These are phyloP conservation scores for Spheniscus mendiculus DNA, from an alignment of 2,113 vertebrate species.

Conservation along the genomic window DNA sequence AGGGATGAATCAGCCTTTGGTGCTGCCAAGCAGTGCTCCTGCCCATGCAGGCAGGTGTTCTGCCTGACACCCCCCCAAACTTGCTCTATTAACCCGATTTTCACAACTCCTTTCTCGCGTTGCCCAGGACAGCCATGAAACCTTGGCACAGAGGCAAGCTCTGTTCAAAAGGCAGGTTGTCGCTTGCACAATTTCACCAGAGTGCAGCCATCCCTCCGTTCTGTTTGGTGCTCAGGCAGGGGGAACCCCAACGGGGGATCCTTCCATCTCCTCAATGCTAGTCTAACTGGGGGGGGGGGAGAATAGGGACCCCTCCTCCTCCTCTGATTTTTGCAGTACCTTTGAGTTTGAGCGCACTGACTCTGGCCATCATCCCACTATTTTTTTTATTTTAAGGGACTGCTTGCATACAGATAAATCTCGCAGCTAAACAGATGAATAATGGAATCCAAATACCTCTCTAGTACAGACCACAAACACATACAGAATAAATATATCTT, in stretches of 20 bases:
- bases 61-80: background rate
- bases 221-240: fast-evolving
- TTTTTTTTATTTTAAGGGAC: background rate
- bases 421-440: background rate
- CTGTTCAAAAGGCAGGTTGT: background rate
- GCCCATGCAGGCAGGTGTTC: background rate
- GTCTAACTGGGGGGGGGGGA: background rate
- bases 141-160: background rate
- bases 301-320: background rate
- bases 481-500: background rate
- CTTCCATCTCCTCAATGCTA: background rate
- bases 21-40: background rate
- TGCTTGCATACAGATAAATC: background rate
- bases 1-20: no score
- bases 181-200: fast-evolving
- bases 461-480: background rate
- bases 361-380: background rate
- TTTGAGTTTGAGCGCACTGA: background rate
- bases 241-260: background rate
- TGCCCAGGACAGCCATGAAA: background rate
- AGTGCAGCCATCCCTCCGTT: background rate
- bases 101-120: fast-evolving
- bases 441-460: background rate
- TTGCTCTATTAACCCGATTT: background rate
- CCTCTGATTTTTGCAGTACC: background rate